Evolutionary conservation across 2,797 vertebrate species (phyloP).

Genomic region (Danio aesculapii): DNA sequence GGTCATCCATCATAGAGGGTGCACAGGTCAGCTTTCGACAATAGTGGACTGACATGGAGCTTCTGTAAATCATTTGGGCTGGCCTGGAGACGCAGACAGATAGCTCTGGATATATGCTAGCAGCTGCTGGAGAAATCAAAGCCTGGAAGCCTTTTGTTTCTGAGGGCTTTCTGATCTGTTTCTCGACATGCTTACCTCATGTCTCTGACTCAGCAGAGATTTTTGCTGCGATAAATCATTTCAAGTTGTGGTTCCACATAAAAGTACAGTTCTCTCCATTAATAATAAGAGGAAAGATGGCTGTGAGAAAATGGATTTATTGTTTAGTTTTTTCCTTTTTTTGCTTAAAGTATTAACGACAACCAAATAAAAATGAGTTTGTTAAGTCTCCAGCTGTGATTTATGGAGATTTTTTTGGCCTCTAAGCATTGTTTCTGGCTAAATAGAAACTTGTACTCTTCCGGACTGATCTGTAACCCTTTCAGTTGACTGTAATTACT

Average conservation of each 20-base stretch:
- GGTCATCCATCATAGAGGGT: slow-evolving; percentile 75
- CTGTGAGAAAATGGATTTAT: too few species aligned
- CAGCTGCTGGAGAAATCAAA: slow-evolving; percentile 52
- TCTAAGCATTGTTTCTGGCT: too few species aligned
- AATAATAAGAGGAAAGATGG: not conserved
- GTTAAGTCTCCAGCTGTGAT: too few species aligned
- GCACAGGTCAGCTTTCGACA: slow-evolving; percentile 57
- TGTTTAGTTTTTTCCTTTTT: too few species aligned
- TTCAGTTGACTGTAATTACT: too few species aligned
- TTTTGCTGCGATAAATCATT: not conserved
- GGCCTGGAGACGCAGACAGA: slow-evolving; percentile 60
- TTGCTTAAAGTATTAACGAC: too few species aligned
- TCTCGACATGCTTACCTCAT: slow-evolving; percentile 11
- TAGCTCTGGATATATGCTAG: slow-evolving; percentile 25
- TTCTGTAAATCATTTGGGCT: slow-evolving; percentile 73
- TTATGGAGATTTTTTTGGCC: too few species aligned
- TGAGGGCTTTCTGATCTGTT: slow-evolving; percentile 49
- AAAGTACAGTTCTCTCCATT: not conserved
- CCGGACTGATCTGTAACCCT: too few species aligned
- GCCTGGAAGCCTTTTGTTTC: slow-evolving; percentile 46
- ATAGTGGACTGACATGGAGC: slow-evolving; percentile 66
- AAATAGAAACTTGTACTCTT: too few species aligned
- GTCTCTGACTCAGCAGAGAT: slow-evolving; percentile 13
- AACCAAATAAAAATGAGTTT: too few species aligned
- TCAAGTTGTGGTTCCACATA: not conserved